Evolutionary conservation across 2,113 vertebrate genomes (phyloP).

Genomic region (Typhlomys cinereus): DNA sequence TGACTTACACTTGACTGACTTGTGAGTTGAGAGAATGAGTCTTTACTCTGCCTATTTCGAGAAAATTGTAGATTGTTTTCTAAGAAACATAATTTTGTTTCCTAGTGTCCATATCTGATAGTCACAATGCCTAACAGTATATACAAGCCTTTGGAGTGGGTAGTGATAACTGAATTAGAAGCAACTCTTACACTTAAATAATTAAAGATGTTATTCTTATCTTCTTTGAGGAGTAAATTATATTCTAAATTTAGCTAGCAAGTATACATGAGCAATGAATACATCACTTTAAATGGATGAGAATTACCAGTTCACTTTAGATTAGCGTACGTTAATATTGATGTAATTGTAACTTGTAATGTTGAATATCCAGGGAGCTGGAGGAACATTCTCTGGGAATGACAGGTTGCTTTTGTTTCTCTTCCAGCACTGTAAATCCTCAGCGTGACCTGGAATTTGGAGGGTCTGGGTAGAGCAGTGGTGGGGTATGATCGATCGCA

Average conservation of each 20-base stretch:
- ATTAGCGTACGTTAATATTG: neutral
- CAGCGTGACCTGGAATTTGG: neutral
- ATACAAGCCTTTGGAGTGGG: neutral
- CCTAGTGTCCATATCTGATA: neutral
- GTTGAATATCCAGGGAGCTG: neutral
- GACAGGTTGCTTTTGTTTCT: neutral
- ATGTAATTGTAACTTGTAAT: neutral
- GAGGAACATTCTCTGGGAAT: neutral
- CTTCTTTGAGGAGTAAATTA: neutral
- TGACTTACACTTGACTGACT: neutral
- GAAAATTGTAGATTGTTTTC: neutral
- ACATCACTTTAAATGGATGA: neutral
- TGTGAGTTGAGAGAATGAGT: neutral
- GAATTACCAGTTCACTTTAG: slow-evolving; percentile 14
- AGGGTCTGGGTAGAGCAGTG: neutral
- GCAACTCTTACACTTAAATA: neutral
- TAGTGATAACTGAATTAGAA: neutral
- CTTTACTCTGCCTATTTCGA: slow-evolving; percentile 3
- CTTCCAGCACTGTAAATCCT: neutral
- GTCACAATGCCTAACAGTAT: neutral
- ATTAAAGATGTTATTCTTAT: neutral
- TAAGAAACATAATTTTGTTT: neutral
- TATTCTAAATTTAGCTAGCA: slow-evolving; percentile 10
- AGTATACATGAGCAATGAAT: slow-evolving; percentile 36
- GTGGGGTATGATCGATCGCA: neutral